Evolutionary conservation across 1,140 invertebrate genomes (phyloP), one percentile per base, ranked within the genome.

Genomic region (Matsumurasca onukii): DNA sequence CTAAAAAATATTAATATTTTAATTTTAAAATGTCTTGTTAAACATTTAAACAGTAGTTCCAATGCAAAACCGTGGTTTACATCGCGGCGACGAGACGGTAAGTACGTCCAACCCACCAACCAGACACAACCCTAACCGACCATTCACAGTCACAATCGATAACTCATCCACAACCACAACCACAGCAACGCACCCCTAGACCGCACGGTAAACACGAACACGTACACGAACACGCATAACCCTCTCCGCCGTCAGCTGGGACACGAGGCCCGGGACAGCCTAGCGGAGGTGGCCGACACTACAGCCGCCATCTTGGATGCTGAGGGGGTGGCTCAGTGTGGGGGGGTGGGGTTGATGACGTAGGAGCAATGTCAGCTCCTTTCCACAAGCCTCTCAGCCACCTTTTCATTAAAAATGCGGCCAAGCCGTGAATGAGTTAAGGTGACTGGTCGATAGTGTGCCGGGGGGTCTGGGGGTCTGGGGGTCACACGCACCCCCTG

Each of bases 211-310:
- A n/a, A n/a, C n/a, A n/a, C 34, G 34, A 39, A 5, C 5, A 9
- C 34, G 34, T 9, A 9, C 34, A 39, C 34, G 34, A 9, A n/a
- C 5, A 39, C 34, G 17, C 17, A 17, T 5, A 39, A 17, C 17
- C 34, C 17, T 39, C 34, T 9, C 17, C 34, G 17, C 34, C 5
- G 17, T 5, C 34, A 39, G 5, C 17, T 39, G 34, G 34, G 34
- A 17, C 34, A 39, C 34, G 17, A 39, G 34, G 34, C 34, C 5
- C 17, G 34, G 34, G 34, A 39, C 34, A 77, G 78, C 77, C 79
- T 79, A 77, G 81, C 78, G 75, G 76, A 78, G n/a, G 31, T 65
- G 62, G 62, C 62, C 62, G 62, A 24, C 62, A 65, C 62, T 65
- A 65, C 62, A 31, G 22, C 55, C 55, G 62, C 62, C 62, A 65